Conservation (phyloP, 2,888 invertebrate species). For the Nomada fabriciana region DNA sequence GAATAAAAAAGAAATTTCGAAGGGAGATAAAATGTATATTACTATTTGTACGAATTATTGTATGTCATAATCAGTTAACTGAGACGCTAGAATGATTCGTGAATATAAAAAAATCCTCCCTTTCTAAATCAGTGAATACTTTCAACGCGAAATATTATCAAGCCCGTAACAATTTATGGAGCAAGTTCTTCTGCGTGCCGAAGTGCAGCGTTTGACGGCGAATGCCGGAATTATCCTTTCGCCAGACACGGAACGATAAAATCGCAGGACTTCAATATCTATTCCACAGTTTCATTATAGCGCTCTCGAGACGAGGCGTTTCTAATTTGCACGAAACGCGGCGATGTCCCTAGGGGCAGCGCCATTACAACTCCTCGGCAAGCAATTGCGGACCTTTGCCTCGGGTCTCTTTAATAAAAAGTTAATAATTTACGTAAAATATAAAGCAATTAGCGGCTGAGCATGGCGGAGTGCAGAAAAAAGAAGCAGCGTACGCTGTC, state of each 20-base stretch:
- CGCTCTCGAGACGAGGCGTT: conserved; percentile 39
- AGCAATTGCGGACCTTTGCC: conserved; percentile 59
- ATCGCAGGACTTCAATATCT: conserved; percentile 57
- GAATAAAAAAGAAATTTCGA: too few relatives aligned
- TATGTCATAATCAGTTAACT: too few relatives aligned
- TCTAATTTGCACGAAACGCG: conserved; percentile 64
- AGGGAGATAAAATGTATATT: too few relatives aligned
- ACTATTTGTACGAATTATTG: too few relatives aligned
- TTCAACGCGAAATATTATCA: too few relatives aligned
- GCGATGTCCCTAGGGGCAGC: conserved; percentile 63
- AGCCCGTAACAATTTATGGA: too few relatives aligned
- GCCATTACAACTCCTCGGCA: conserved; percentile 67
- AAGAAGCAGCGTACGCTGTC: neutral
- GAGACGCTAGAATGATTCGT: too few relatives aligned
- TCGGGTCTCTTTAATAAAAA: conserved; percentile 50
- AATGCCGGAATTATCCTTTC: conserved; percentile 28
- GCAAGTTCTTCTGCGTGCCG: neutral
- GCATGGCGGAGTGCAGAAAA: neutral
- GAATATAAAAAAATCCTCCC: neutral
- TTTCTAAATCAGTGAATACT: too few relatives aligned
- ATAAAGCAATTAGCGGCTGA: conserved; percentile 51
- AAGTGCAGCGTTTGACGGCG: neutral
- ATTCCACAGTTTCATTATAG: conserved; percentile 61
- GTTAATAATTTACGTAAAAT: conserved; percentile 59
- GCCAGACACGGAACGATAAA: conserved; percentile 34